Conservation (phyloP, 1,140 invertebrate genomes). For the Danaus melanippus region DNA sequence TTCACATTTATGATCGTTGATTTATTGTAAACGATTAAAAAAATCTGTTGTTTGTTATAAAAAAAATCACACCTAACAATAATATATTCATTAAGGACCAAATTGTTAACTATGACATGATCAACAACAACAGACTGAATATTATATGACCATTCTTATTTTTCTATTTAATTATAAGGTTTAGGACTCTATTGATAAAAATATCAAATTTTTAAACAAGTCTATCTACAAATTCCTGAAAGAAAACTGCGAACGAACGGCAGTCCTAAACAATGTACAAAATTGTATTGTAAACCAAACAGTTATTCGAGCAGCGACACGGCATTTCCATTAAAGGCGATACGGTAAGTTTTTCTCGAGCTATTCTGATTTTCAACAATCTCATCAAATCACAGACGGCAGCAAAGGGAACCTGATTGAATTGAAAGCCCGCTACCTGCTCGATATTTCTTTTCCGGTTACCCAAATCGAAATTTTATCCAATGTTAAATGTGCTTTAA, state of each 20-base stretch:
- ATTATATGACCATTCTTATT: neutral
- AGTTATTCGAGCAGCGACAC: slow-evolving; percentile 40
- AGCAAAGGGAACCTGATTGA: slow-evolving; percentile 65
- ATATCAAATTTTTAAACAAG: slow-evolving; percentile 11
- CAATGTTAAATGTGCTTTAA: slow-evolving; percentile 68
- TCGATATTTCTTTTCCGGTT: slow-evolving; percentile 60
- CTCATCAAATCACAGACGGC: slow-evolving; percentile 63
- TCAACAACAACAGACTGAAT: no score
- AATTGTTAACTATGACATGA: no score
- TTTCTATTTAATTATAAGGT: no score
- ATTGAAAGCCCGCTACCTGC: slow-evolving; percentile 61
- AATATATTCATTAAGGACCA: no score
- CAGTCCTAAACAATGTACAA: slow-evolving; percentile 10
- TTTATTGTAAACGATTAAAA: no score
- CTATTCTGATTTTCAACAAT: slow-evolving; percentile 68
- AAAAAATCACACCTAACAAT: no score
- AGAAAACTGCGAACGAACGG: no score
- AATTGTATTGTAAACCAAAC: slow-evolving; percentile 30
- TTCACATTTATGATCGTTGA: no score
- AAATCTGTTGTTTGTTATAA: no score
- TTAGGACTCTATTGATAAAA: no score
- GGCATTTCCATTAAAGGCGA: slow-evolving; percentile 59
- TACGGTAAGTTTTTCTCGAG: slow-evolving; percentile 56
- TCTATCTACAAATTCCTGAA: no score
- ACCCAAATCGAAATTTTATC: slow-evolving; percentile 64